These are phyloP conservation scores for Tokudaia tokunoshimensis DNA, from an alignment of 2,797 vertebrate species.

Conservation along the genomic window DNA sequence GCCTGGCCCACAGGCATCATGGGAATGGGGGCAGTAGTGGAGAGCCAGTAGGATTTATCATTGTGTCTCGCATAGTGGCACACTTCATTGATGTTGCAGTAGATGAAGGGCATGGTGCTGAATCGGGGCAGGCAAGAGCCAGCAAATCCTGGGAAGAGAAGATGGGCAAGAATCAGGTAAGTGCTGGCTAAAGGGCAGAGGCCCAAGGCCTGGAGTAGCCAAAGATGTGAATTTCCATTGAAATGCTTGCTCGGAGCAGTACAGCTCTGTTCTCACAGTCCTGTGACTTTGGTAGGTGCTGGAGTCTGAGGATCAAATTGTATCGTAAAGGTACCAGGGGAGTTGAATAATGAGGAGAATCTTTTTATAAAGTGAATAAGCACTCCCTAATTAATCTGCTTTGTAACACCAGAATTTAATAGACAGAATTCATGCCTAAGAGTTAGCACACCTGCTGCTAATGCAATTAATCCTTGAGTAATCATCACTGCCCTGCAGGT, in stretches of 20 bases:
- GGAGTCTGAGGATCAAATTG: constrained; percentile 20
- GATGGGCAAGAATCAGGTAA: neutral
- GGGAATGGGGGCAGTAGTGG: constrained; percentile 96
- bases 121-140: constrained; percentile 97
- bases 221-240: neutral
- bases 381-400: constrained; percentile 61
- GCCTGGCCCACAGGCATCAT: constrained; percentile 95
- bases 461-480: constrained; percentile 45
- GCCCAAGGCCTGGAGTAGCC: neutral
- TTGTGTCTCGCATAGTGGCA: constrained; percentile 97
- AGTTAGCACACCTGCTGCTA: constrained; percentile 37
- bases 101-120: constrained; percentile 98
- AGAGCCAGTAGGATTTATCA: constrained; percentile 99
- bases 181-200: neutral
- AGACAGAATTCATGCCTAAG: neutral
- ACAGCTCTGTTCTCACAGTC: neutral
- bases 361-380: constrained; percentile 52
- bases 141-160: constrained; percentile 92
- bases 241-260: neutral
- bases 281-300: neutral
- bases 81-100: constrained; percentile 95
- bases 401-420: constrained; percentile 52
- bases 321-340: neutral
- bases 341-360: constrained; percentile 46
- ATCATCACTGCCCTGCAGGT: neutral